Conservation (phyloP, 1,140 invertebrate genomes). For the Sinella curviseta region DNA sequence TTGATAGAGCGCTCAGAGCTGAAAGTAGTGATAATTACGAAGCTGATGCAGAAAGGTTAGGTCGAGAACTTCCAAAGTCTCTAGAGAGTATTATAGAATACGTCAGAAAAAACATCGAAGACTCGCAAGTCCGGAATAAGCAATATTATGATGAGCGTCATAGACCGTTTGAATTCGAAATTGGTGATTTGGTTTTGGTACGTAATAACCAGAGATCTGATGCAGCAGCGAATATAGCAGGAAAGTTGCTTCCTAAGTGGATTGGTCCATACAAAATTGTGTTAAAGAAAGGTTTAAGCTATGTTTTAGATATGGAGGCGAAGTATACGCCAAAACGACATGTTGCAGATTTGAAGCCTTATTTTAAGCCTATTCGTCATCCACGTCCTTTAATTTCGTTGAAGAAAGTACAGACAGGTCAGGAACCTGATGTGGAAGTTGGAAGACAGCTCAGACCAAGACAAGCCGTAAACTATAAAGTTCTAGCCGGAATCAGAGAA, state of each 20-base stretch:
- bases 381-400: background rate
- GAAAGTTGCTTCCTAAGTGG: constrained; percentile 8
- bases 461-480: no score
- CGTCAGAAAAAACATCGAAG: constrained; percentile 27
- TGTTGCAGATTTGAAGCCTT: constrained; percentile 1
- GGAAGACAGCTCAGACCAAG: background rate
- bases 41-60: background rate
- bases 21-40: background rate
- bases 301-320: constrained; percentile 1
- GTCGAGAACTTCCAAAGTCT: constrained; percentile 8
- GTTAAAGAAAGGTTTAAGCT: background rate
- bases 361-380: background rate
- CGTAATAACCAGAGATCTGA: background rate
- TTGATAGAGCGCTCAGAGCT: constrained; percentile 22
- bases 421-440: background rate
- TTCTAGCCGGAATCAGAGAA: no score
- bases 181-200: background rate
- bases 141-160: constrained; percentile 23
- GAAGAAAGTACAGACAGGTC: background rate
- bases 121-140: constrained; percentile 23
- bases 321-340: background rate
- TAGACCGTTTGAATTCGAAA: background rate
- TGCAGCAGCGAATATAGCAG: background rate
- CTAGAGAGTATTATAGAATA: constrained; percentile 22
- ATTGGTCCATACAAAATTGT: constrained; percentile 15